Conservation (phyloP, 2,797 vertebrate genomes). For the Petrocephalus schoutedeni region DNA sequence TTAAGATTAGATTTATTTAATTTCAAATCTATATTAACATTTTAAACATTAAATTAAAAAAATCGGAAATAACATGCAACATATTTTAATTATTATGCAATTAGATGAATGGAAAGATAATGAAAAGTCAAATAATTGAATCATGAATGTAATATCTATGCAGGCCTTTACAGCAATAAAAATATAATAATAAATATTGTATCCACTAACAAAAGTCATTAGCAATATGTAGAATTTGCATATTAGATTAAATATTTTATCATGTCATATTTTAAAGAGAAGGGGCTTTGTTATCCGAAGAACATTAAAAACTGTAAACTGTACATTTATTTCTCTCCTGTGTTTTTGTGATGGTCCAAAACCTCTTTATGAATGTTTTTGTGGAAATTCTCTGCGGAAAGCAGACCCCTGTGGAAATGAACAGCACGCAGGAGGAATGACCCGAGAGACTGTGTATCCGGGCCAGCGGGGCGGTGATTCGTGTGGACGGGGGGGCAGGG, state of each 20-base stretch:
- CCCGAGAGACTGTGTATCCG: background rate
- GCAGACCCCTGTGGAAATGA: background rate
- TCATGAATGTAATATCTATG: background rate
- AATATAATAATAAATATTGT: constrained; percentile 20
- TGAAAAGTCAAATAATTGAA: constrained; percentile 5
- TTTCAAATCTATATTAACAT: background rate
- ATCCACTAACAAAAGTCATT: constrained; percentile 23
- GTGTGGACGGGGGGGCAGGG: background rate
- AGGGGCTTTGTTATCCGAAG: background rate
- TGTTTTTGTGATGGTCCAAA: background rate
- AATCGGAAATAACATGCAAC: background rate
- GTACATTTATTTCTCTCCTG: background rate
- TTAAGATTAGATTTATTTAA: background rate
- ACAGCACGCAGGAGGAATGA: background rate
- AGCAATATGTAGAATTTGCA: background rate
- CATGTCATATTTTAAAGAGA: background rate
- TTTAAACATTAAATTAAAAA: background rate
- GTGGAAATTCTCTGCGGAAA: background rate
- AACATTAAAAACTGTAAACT: background rate
- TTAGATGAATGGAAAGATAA: background rate
- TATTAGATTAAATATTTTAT: constrained; percentile 10
- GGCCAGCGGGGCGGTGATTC: background rate
- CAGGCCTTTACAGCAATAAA: background rate
- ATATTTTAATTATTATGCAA: background rate
- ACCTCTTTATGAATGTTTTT: background rate